Conservation (phyloP, 1,140 invertebrate genomes). For the Augochlora pura region DNA sequence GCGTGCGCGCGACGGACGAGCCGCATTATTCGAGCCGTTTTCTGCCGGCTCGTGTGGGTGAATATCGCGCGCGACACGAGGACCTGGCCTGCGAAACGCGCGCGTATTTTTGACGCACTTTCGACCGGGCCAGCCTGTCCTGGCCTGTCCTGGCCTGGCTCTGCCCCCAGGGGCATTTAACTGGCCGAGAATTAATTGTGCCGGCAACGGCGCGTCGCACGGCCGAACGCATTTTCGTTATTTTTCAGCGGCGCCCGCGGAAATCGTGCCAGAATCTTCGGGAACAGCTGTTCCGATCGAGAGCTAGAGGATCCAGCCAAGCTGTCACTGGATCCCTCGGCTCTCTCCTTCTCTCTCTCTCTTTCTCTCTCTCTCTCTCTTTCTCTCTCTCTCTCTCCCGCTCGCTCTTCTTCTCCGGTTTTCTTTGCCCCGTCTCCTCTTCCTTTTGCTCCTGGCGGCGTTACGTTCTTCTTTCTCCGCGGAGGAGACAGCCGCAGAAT, state of each 20-base stretch:
- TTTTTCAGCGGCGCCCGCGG: constrained; percentile 44
- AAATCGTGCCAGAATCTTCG: constrained; percentile 46
- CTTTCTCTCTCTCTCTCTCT: no score
- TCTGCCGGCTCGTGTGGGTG: neutral
- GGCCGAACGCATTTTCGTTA: constrained; percentile 66
- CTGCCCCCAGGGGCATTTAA: constrained; percentile 64
- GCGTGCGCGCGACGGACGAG: no score
- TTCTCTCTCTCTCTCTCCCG: no score
- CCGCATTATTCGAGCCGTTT: neutral
- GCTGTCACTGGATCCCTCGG: no score
- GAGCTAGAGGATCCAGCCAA: no score
- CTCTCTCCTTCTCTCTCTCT: no score
- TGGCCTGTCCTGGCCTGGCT: no score
- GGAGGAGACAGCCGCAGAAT: neutral
- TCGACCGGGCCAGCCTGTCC: constrained; percentile 49
- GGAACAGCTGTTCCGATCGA: constrained; percentile 7
- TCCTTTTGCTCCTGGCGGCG: neutral
- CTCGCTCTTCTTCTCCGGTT: neutral
- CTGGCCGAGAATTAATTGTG: constrained; percentile 75
- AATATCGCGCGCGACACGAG: neutral
- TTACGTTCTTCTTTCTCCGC: neutral
- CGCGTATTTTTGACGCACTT: constrained; percentile 69
- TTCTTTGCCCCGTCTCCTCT: neutral
- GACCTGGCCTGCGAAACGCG: constrained; percentile 4
- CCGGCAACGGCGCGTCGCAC: constrained; percentile 64